These are phyloP conservation scores for Cabera pusaria DNA, from an alignment of 2,888 invertebrate species.

Conservation along the genomic window DNA sequence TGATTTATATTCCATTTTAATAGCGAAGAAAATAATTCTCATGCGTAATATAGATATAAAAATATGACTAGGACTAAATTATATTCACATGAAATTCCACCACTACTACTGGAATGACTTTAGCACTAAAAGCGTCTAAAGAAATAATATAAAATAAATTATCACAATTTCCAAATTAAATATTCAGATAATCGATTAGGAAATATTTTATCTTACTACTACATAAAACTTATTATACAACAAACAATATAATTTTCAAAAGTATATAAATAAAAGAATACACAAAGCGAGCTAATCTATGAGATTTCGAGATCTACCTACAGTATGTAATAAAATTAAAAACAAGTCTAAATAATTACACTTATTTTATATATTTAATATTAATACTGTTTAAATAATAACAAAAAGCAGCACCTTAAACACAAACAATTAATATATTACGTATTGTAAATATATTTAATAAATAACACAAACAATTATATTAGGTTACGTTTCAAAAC, in stretches of 20 bases:
- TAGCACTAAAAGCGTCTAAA: conserved; percentile 12
- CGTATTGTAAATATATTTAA: background rate
- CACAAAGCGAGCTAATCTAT: conserved; percentile 28
- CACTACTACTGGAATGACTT: conserved; percentile 32
- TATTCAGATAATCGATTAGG: conserved; percentile 7
- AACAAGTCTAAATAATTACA: conserved; percentile 37
- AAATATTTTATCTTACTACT: conserved; percentile 4
- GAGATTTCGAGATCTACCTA: conserved; percentile 39
- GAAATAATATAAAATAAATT: conserved; percentile 14
- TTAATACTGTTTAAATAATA: conserved; percentile 58
- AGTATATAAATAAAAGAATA: too few relatives aligned
- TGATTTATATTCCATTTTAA: background rate
- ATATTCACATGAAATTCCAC: conserved; percentile 47
- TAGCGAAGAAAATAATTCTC: conserved; percentile 30
- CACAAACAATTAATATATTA: conserved; percentile 11
- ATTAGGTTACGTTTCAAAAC: too few relatives aligned
- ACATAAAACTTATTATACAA: conserved; percentile 11
- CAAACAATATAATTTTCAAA: conserved; percentile 11
- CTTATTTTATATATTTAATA: conserved; percentile 43
- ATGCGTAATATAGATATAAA: conserved; percentile 44
- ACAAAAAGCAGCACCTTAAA: conserved; percentile 38
- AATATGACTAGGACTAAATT: conserved; percentile 58
- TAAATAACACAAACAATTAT: background rate
- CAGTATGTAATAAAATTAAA: conserved; percentile 40
- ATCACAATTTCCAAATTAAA: conserved; percentile 28